Conservation (phyloP, 2,888 invertebrate genomes). For the Drosophila kambysellisi region DNA sequence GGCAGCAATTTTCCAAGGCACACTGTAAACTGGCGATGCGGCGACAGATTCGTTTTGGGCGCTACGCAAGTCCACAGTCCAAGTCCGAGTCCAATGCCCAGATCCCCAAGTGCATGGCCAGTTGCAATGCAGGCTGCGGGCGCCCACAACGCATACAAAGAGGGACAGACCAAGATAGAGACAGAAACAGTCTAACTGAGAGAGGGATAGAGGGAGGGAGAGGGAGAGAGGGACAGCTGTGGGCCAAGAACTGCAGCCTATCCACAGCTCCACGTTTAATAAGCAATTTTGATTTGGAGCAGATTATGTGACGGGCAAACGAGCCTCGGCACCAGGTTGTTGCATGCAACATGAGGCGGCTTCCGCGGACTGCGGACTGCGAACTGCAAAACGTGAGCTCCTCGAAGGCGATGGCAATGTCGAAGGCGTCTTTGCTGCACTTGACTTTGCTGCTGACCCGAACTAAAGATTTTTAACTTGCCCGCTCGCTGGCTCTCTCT, state of each 20-base stretch:
- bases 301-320: slow-evolving; percentile 79
- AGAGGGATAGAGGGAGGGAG: slow-evolving; percentile 3
- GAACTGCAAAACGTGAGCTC: slow-evolving; percentile 52
- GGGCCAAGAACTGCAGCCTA: slow-evolving; percentile 30
- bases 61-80: slow-evolving; percentile 56
- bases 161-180: neutral
- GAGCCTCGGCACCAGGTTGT: slow-evolving; percentile 62
- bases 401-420: slow-evolving; percentile 16
- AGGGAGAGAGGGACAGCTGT: slow-evolving; percentile 5
- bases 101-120: slow-evolving; percentile 21
- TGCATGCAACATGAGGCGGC: slow-evolving; percentile 67
- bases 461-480: slow-evolving; percentile 58
- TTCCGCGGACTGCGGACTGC: slow-evolving; percentile 34
- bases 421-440: slow-evolving; percentile 56
- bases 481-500: slow-evolving; percentile 17
- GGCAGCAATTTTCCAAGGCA: slow-evolving; percentile 60
- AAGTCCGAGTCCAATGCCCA: neutral
- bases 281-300: slow-evolving; percentile 84
- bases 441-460: slow-evolving; percentile 79
- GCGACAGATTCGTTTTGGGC: slow-evolving; percentile 82
- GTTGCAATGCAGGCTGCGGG: slow-evolving; percentile 35
- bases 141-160: slow-evolving; percentile 40
- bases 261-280: slow-evolving; percentile 80
- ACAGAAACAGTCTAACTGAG: neutral
- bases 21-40: slow-evolving; percentile 55